Conservation (phyloP, 2,113 vertebrate species). For the Notechis scutatus region DNA sequence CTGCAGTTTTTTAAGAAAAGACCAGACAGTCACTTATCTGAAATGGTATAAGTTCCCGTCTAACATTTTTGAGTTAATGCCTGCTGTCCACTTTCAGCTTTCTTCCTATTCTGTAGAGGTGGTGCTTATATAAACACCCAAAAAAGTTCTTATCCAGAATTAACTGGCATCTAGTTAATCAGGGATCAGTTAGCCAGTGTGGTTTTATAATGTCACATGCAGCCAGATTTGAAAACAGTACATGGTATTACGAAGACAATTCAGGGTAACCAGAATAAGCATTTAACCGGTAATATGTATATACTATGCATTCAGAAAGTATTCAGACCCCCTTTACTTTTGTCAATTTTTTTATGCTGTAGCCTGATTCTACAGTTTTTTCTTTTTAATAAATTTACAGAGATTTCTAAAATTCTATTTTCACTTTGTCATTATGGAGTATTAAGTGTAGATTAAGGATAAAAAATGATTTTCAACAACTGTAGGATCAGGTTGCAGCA, state of each 20-base stretch:
- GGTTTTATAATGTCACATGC: background rate
- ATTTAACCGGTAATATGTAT: too few species aligned
- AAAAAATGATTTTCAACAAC: background rate
- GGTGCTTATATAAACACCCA: too few species aligned
- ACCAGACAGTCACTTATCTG: too few species aligned
- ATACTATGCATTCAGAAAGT: too few species aligned
- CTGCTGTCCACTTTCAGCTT: background rate
- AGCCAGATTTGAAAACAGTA: background rate
- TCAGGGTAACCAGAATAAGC: background rate
- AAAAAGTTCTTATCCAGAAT: background rate
- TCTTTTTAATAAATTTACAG: background rate
- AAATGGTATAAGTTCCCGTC: too few species aligned
- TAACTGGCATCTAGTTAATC: too few species aligned
- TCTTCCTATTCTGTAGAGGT: background rate
- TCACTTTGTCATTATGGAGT: background rate
- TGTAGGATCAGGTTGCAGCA: background rate
- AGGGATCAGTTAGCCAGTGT: background rate
- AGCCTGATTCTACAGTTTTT: background rate
- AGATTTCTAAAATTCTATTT: background rate
- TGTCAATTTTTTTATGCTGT: background rate
- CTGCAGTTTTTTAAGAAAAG: too few species aligned
- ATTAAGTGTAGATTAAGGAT: background rate
- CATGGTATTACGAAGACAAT: background rate
- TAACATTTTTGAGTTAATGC: too few species aligned
- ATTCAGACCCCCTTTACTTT: too few species aligned